Evolutionary conservation across 2,113 vertebrate genomes (phyloP), one percentile per base, ranked within the genome.

Genomic region (Tympanuchus pallidicinctus): DNA sequence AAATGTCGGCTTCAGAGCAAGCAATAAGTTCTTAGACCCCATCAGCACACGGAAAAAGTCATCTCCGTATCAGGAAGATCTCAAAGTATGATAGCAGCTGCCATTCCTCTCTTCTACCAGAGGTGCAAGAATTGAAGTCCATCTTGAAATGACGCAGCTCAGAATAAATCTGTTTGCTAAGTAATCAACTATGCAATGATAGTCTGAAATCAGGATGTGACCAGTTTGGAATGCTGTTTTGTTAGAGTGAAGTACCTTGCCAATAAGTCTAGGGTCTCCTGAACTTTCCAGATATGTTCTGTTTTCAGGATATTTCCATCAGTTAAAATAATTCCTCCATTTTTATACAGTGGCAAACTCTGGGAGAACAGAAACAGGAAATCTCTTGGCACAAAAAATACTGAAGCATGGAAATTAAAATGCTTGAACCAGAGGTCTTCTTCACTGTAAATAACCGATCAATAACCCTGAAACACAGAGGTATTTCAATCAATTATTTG

Each of bases 181-280:
- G 60, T 57, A 59, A 52, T 36, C 78, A 57, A 40, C 89, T 92
- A 82, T 88, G 57, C n/a, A 88, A 50, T 86, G 84, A 90, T 81
- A 87, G 50, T 76, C 47, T 89, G 59, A 93, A 78, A 54, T 45
- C 3, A 2, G 50, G 11, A 34, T 89, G 54, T 72, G 86, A 72
- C 12, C 66, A 78, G 52, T 64, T 75, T 80, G 75, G 36, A 60
- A 63, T 74, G 10, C 10, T 70, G 13, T 64, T 32, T 64, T 67
- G 52, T 40, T 34, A 48, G 32, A 54, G 8, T 74, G 47, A 90
- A 43, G 15, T 90, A 40, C 16, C 12, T 60, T 80, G 22, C 52
- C 36, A 47, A n/a, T 64, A 4, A 59, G n/a, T 16, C 27, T 66
- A 86, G 78, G 50, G 47, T 89, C 85, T 82, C 45, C 40, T 76